Base-by-base conservation (phyloP, 1,140 invertebrate genomes). In the Nymphalis io region DNA sequence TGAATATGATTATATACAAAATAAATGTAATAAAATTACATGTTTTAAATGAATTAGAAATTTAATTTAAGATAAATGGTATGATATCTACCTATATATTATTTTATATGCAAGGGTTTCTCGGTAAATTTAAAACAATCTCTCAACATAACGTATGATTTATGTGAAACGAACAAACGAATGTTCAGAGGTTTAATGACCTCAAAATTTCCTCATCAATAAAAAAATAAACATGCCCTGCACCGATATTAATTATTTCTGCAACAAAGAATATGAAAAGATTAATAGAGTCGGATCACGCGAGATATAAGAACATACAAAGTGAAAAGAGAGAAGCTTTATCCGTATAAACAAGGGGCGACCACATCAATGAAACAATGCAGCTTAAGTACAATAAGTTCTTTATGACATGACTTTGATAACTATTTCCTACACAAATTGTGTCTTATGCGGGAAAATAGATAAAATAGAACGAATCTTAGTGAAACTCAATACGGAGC, bases 251-350 rank as follows among this genome's bases (percentile, higher is more conserved):
- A 55, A 23, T 55, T 55, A 55, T 39, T 53, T 53, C 12, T 42
- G 48, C 18, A 42, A 51, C 48, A 61, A 68, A 60, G 66, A 61
- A 55, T 21, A 21, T 55, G 46, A 38, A 61, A 68, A 57, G 38
- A 68, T 57, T 61, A 61, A 61, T 68, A 61, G 60, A 58, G 40
- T 61, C 18, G 42, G 46, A 61, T 39, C 66, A 68, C 51, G 48
- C 66, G 40, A 67, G 46, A 44, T 53, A 51, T 20, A 10, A 20
- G 15, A 20, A 51, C 8, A 20, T 21, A 27, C 46, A 53, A 63
- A 63, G 61, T 53, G 16, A 53, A 33, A 51, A 62, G 60, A 38
- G 40, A 44, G 60, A 51, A 51, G 16, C 44, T 48, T 61, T 44
- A 42, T 61, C 60, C 46, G 23, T 61, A 44, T 61, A 48, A 61